These are phyloP conservation scores for Clanis bilineata DNA, from an alignment of 2,888 invertebrate species.

Conservation along the genomic window DNA sequence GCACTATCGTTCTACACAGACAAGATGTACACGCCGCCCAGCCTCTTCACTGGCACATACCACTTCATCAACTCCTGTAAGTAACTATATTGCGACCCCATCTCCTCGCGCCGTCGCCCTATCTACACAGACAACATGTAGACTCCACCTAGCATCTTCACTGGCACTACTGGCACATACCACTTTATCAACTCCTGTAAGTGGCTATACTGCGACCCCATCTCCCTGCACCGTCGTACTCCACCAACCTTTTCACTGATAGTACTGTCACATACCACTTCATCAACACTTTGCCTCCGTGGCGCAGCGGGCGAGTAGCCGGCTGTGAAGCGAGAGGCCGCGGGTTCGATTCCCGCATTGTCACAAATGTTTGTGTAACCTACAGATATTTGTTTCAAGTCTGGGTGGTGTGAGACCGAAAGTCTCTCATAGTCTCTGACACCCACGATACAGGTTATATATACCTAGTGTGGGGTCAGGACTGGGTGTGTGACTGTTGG, in stretches of 20 bases:
- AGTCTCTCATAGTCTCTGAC: too few relatives aligned
- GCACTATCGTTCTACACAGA: conserved; percentile 97
- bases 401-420: too few relatives aligned
- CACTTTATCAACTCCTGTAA: conserved; percentile 97
- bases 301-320: too few relatives aligned
- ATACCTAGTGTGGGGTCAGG: too few relatives aligned
- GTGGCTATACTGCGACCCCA: conserved; percentile 94
- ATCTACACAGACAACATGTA: conserved; percentile 94
- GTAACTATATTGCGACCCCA: conserved; percentile 94
- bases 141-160: conserved; percentile 91
- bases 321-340: too few relatives aligned
- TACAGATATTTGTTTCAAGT: too few relatives aligned
- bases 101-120: conserved; percentile 95
- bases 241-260: conserved; percentile 92
- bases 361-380: too few relatives aligned
- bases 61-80: conserved; percentile 97
- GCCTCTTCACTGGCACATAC: conserved; percentile 94
- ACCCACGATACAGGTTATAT: too few relatives aligned
- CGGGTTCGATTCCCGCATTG: too few relatives aligned
- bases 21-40: conserved; percentile 90
- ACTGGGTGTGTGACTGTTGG: too few relatives aligned
- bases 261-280: conserved; percentile 95
- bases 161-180: conserved; percentile 94
- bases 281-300: conserved; percentile 96
- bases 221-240: conserved; percentile 95